Percentiles rank a stretch among this genome's conserved stretches.
Evolutionary conservation across 1,140 invertebrate species (phyloP).

Genomic region (Cotesia typhae): DNA sequence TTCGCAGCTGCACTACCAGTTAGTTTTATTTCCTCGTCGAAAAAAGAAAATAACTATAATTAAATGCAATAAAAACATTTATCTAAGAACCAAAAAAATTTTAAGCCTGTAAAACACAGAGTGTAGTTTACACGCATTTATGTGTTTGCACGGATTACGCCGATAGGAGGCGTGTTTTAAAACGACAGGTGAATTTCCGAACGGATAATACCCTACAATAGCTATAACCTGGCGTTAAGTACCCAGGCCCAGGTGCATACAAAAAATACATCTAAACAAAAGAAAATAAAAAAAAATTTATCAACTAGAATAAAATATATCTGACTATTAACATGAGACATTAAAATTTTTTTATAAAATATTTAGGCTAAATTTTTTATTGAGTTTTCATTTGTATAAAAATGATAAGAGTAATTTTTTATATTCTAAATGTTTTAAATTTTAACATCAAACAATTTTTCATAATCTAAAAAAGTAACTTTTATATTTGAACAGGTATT

Average conservation of each 20-base stretch:
- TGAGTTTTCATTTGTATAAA: too few species aligned
- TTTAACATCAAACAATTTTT: background rate
- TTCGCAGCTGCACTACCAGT: background rate
- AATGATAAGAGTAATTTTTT: too few species aligned
- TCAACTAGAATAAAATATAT: slow-evolving; percentile 5
- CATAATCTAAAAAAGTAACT: background rate
- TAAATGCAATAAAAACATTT: background rate
- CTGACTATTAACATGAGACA: too few species aligned
- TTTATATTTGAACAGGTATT: too few species aligned
- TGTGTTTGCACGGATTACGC: slow-evolving; percentile 13
- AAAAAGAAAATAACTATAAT: background rate
- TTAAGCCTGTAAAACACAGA: background rate
- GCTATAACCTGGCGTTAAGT: slow-evolving; percentile 33
- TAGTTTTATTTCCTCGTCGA: background rate
- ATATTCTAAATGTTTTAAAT: too few species aligned
- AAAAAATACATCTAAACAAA: background rate
- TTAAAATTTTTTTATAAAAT: too few species aligned
- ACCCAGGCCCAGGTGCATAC: slow-evolving; percentile 28
- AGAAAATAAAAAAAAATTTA: background rate
- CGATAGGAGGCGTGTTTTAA: background rate
- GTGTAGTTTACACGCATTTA: slow-evolving; percentile 18
- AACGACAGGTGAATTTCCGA: slow-evolving; percentile 30
- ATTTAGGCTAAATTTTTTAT: too few species aligned
- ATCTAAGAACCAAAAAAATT: too few species aligned
- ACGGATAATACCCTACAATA: slow-evolving; percentile 18